Conservation (phyloP, 2,113 vertebrate species). For the Melanerpes aurifrons region DNA sequence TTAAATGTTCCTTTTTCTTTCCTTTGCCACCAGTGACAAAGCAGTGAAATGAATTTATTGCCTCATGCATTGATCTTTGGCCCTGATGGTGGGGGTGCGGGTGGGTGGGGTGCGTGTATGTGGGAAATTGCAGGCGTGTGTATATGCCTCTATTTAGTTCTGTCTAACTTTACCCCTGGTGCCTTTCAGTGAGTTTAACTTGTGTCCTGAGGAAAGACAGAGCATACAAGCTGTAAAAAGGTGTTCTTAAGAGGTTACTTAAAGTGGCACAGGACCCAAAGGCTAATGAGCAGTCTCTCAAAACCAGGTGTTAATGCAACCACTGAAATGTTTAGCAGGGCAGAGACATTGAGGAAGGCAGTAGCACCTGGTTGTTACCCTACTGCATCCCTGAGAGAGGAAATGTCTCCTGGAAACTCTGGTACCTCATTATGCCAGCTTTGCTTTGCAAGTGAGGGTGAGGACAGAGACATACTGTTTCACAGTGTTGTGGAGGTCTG, state of each 20-base stretch:
- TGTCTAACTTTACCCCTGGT: background rate
- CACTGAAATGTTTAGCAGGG: background rate
- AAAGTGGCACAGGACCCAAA: conserved; percentile 8
- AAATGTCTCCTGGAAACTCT: background rate
- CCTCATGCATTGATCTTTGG: conserved; percentile 14
- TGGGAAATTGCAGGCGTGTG: background rate
- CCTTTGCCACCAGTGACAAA: conserved; percentile 3
- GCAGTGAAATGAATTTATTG: conserved; percentile 20
- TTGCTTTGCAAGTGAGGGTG: background rate
- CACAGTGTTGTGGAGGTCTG: rapidly evolving
- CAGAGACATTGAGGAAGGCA: background rate
- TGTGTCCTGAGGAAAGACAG: conserved; percentile 36
- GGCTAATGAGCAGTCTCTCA: conserved; percentile 36
- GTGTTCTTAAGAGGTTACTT: conserved; percentile 31
- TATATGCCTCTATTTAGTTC: background rate
- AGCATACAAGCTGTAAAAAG: conserved; percentile 1
- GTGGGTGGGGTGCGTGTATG: background rate
- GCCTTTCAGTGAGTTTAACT: background rate
- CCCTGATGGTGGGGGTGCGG: background rate
- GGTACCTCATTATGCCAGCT: background rate
- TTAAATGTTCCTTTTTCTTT: conserved; percentile 33
- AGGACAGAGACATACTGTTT: background rate
- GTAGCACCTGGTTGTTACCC: background rate
- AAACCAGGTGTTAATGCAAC: conserved; percentile 7
- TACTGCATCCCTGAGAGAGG: background rate